phyloP scores from a whole-genome alignment of 2,113 vertebrate species.

The Psittacula cyanocephala region DNA sequence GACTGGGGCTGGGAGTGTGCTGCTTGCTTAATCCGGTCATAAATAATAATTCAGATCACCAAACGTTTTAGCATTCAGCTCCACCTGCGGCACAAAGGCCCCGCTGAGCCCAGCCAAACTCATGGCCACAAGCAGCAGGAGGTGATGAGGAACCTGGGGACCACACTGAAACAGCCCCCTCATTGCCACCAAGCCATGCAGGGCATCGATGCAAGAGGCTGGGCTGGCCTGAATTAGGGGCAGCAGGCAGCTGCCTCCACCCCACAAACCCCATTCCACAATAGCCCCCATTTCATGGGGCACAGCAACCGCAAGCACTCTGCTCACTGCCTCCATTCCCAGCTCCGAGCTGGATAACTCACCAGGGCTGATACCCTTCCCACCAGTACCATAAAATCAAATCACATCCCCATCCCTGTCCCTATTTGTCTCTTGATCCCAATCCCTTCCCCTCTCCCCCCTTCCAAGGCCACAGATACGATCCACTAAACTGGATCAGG shows the following conservation, averaged over 20 bases:
- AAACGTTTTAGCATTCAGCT: background rate
- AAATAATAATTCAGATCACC: constrained; percentile 29
- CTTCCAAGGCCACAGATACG: constrained; percentile 16
- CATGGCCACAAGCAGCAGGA: accelerated
- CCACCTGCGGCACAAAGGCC: background rate
- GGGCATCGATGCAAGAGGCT: accelerated
- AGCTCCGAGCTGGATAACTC: background rate
- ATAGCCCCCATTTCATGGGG: background rate
- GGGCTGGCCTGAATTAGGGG: background rate
- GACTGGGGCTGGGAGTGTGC: background rate
- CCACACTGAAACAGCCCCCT: accelerated
- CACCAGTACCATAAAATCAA: background rate
- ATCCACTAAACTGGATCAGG: constrained; percentile 57
- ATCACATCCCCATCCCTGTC: background rate
- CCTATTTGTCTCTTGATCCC: background rate
- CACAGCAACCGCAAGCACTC: background rate
- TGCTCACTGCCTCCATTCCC: accelerated
- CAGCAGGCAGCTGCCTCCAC: background rate
- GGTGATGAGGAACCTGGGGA: accelerated
- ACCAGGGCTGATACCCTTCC: background rate
- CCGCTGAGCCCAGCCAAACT: background rate
- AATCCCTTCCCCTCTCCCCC: accelerated
- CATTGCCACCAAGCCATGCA: accelerated
- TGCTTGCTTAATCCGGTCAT: constrained; percentile 9
- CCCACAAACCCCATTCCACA: accelerated